Base-by-base conservation (phyloP, 2,113 vertebrate species). In the Epinephelus cyanopodus region DNA sequence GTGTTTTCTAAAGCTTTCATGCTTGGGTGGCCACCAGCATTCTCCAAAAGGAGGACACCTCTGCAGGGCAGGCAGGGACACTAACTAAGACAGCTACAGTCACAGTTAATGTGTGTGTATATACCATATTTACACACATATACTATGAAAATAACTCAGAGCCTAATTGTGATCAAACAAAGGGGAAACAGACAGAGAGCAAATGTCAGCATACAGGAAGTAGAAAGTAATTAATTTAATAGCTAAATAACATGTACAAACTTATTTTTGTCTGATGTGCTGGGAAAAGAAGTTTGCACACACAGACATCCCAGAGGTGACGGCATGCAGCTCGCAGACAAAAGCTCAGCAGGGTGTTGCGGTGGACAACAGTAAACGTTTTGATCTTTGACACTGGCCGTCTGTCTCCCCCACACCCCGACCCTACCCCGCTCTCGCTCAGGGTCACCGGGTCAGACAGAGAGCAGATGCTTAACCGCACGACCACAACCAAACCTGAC, bases 391-490 rank as follows among this genome's bases (percentile, higher is more conserved):
- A 90, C 88, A 84, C 73, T 12, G 52, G 33, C 78, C 74, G 19
- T 91, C 88, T 91, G 82, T 68, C 83, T 70, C 50, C 29, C 25
- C 21, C 52, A 54, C 69, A 58, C 62, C 48, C 17, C 9, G 50
- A 82, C 67, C 68, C 75, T 62, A 52, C 60, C 1, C 52, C 3
- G 1, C 79, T 50, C 56, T 75, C 71, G 21, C 67, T 70, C n/a
- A 19, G 87, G 81, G 82, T 85, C 81, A 85, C 47, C 17, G 62
- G 85, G 84, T 89, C 88, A 88, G 90, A 90, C 91, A 74, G 77
- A 54, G 47, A 90, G 86, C 93, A 93, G 92, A 88, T 92, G 92
- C 91, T 93, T 69, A 75, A 76, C 89, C 60, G 50, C 78, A 76
- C 56, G 67, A 77, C 87, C 78, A 63, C 87, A 83, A 68, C 81